Percentiles rank a stretch among this genome's conserved stretches.
phyloP scores from a whole-genome alignment of 1,140 invertebrate species.

The Plutomurus gul region DNA sequence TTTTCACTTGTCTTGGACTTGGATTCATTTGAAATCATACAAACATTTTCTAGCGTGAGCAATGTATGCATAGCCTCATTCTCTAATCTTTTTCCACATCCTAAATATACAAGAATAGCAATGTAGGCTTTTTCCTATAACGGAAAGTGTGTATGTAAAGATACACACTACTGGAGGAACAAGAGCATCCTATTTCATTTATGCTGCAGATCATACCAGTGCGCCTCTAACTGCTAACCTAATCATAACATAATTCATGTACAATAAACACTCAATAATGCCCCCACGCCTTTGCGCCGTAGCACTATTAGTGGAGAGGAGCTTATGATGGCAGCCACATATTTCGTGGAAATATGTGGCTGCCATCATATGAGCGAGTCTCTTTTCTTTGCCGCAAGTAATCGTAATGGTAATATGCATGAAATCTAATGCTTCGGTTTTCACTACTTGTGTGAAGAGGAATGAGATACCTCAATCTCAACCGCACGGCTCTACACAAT shows the following conservation, averaged over 20 bases:
- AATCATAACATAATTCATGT: constrained; percentile 33
- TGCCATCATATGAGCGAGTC: not conserved
- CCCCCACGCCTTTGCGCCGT: not conserved
- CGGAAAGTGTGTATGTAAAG: no score
- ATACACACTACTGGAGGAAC: not conserved
- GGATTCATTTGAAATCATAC: not conserved
- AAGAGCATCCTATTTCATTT: constrained; percentile 22
- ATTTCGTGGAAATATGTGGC: not conserved
- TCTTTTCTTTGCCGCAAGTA: constrained; percentile 15
- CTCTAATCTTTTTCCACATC: constrained; percentile 11
- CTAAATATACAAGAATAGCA: not conserved
- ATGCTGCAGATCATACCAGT: not conserved
- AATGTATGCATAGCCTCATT: not conserved
- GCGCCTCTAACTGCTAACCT: constrained; percentile 14
- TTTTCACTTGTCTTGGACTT: not conserved
- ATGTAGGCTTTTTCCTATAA: not conserved
- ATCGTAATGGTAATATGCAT: constrained; percentile 1
- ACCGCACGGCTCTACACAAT: not conserved
- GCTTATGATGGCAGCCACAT: not conserved
- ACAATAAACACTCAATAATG: constrained; percentile 38
- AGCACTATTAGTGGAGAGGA: constrained; percentile 1
- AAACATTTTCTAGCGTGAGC: not conserved
- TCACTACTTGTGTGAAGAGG: not conserved
- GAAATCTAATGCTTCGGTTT: constrained; percentile 27
- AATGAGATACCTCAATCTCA: not conserved